phyloP scores from a whole-genome alignment of 2,113 vertebrate species.

The Lanius ludovicianus region DNA sequence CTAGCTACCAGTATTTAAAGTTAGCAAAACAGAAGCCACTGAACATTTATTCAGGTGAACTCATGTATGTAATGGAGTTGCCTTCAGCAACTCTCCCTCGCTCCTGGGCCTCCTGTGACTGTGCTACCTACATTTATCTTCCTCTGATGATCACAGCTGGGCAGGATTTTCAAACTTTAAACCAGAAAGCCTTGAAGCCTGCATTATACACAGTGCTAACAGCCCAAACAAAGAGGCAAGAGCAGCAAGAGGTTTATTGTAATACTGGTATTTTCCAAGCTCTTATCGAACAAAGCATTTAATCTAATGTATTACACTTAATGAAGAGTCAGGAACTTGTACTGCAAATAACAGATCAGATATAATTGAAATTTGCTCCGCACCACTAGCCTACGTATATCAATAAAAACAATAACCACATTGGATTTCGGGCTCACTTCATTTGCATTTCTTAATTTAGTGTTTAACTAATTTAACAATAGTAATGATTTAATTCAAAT shows the following conservation, averaged over 20 bases:
- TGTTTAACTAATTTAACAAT: slow-evolving; percentile 73
- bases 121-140: neutral
- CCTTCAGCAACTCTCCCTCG: neutral
- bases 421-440: slow-evolving; percentile 58
- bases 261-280: slow-evolving; percentile 18
- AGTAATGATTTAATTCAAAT: slow-evolving; percentile 70
- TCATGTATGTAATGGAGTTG: slow-evolving; percentile 54
- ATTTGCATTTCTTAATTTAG: slow-evolving; percentile 76
- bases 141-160: neutral
- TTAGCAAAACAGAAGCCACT: slow-evolving; percentile 23
- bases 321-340: slow-evolving; percentile 67
- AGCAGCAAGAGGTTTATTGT: slow-evolving; percentile 6
- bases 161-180: neutral
- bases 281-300: slow-evolving; percentile 39
- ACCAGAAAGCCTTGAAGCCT: neutral
- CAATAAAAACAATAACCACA: slow-evolving; percentile 73
- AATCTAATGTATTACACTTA: slow-evolving; percentile 59
- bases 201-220: neutral
- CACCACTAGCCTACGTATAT: slow-evolving; percentile 54
- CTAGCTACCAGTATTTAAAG: slow-evolving; percentile 11
- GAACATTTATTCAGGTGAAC: slow-evolving; percentile 50
- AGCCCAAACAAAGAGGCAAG: slow-evolving; percentile 24
- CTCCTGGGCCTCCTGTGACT: slow-evolving; percentile 9
- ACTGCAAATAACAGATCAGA: slow-evolving; percentile 66
- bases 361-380: slow-evolving; percentile 74